phyloP scores from a whole-genome alignment of 2,888 invertebrate species.

The Crocallis elinguaria region DNA sequence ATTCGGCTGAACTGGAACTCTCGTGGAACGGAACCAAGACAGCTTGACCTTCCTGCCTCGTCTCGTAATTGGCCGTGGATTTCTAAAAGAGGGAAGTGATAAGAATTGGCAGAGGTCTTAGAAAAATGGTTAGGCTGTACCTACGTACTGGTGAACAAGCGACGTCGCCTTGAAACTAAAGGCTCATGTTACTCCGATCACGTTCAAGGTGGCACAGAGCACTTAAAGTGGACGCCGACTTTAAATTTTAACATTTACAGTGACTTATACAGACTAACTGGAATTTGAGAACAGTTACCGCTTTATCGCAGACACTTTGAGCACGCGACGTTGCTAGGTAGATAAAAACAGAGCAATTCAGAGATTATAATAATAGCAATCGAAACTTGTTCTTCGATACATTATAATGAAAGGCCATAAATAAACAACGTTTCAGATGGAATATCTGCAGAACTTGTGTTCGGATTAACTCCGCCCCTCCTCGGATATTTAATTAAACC shows the following conservation, averaged over 20 bases:
- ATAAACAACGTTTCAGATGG: conserved; percentile 55
- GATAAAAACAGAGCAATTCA: conserved; percentile 35
- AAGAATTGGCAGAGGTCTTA: conserved; percentile 60
- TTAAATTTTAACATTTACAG: conserved; percentile 58
- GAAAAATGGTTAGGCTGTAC: conserved; percentile 57
- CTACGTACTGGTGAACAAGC: conserved; percentile 60
- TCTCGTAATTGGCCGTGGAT: conserved; percentile 46
- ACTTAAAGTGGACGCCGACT: conserved; percentile 56
- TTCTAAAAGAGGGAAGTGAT: conserved; percentile 45
- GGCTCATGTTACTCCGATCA: conserved; percentile 81
- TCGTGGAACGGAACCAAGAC: conserved; percentile 68
- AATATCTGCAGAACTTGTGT: conserved; percentile 61
- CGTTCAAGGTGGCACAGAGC: conserved; percentile 78
- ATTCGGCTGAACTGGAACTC: conserved; percentile 75
- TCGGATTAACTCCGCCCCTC: conserved; percentile 65
- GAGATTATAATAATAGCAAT: conserved; percentile 51
- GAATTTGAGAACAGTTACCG: conserved; percentile 50
- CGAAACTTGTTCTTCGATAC: conserved; percentile 50
- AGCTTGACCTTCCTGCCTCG: conserved; percentile 56
- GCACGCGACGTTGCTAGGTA: conserved; percentile 39
- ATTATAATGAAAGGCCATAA: conserved; percentile 54
- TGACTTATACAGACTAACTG: conserved; percentile 43
- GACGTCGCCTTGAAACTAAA: conserved; percentile 76
- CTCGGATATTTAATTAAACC: conserved; percentile 74
- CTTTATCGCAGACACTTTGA: conserved; percentile 36